Evolutionary conservation across 1,140 invertebrate genomes (phyloP).

Genomic region (Pectinophora gossypiella): DNA sequence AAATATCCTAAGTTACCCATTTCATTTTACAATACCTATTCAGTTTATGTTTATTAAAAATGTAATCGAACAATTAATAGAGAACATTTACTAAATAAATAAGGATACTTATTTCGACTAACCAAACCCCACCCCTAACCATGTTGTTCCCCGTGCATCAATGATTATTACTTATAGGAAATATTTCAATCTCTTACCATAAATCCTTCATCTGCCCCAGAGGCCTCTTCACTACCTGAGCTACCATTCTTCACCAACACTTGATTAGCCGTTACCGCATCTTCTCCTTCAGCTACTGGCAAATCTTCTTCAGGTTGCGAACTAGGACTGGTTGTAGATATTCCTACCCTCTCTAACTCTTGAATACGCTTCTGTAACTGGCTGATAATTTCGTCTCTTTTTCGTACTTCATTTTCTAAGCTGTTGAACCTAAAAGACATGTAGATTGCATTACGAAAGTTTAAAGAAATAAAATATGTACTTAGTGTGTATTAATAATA

Average conservation of each 20-base stretch:
- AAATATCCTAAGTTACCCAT: no score
- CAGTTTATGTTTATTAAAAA: background rate
- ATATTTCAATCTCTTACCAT: no score
- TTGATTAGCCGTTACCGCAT: conserved; percentile 7
- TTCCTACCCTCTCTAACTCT: conserved; percentile 77
- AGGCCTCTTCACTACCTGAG: conserved; percentile 68
- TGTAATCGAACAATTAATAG: background rate
- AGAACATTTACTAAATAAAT: no score
- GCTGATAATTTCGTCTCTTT: conserved; percentile 85
- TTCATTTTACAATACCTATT: no score
- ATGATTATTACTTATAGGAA: no score
- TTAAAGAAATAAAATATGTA: conserved; percentile 6
- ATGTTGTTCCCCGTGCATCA: no score
- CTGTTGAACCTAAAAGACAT: conserved; percentile 78
- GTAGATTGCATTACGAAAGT: no score
- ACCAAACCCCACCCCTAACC: no score
- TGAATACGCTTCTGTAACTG: conserved; percentile 84
- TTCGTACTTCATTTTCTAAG: conserved; percentile 84
- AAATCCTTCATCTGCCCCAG: conserved; percentile 64
- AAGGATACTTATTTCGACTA: background rate
- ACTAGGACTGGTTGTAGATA: conserved; percentile 19
- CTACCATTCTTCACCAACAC: conserved; percentile 53
- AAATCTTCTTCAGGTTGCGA: conserved; percentile 7
- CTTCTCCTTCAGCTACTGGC: conserved; percentile 1
- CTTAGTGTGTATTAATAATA: background rate